Percentiles rank a stretch among this genome's conserved stretches.
phyloP scores from a whole-genome alignment of 2,797 vertebrate species.

The Typhlichthys subterraneus region DNA sequence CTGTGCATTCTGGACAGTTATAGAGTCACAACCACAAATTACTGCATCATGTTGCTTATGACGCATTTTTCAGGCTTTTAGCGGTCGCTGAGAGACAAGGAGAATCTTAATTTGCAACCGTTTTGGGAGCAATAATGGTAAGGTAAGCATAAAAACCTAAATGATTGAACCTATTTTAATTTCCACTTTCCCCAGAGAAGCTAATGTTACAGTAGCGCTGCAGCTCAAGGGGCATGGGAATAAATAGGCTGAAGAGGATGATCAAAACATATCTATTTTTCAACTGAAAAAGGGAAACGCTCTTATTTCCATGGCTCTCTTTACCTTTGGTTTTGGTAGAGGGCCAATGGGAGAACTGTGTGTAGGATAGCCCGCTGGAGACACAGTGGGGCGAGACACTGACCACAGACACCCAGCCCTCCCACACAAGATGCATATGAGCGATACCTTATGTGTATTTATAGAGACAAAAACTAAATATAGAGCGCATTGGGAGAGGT shows the following conservation, averaged over 20 bases:
- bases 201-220: slow-evolving; percentile 77
- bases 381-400: slow-evolving; percentile 59
- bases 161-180: slow-evolving; percentile 74
- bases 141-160: slow-evolving; percentile 77
- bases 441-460: neutral
- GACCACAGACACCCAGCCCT: slow-evolving; percentile 75
- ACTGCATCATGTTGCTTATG: slow-evolving; percentile 71
- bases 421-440: slow-evolving; percentile 28
- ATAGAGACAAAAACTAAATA: neutral
- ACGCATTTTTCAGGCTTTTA: slow-evolving; percentile 72
- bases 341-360: slow-evolving; percentile 67
- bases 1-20: slow-evolving; percentile 68
- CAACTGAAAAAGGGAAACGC: slow-evolving; percentile 64
- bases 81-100: slow-evolving; percentile 73
- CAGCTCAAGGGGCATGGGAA: slow-evolving; percentile 59
- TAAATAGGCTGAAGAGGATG: slow-evolving; percentile 73
- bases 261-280: slow-evolving; percentile 80
- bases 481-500: too few species aligned
- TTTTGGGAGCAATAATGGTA: slow-evolving; percentile 80
- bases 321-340: slow-evolving; percentile 77
- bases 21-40: slow-evolving; percentile 74
- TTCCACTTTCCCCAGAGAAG: slow-evolving; percentile 66
- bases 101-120: slow-evolving; percentile 76
- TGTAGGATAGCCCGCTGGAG: slow-evolving; percentile 60
- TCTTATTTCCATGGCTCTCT: slow-evolving; percentile 77